phyloP scores from a whole-genome alignment of 2,797 vertebrate species.

The Prionace glauca region DNA sequence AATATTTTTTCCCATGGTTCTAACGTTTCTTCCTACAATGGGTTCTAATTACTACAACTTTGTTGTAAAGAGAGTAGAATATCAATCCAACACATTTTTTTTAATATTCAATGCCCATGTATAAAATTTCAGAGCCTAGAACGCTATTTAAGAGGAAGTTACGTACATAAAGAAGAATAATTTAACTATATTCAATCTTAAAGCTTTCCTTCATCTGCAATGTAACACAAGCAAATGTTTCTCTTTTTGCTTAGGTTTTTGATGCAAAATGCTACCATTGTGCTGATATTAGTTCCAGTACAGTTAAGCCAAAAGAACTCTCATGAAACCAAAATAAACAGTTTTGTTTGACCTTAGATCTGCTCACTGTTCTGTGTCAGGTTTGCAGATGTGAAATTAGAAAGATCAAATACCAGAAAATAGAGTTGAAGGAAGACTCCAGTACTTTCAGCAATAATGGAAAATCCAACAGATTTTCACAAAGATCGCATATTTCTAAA shows the following conservation, averaged over 20 bases:
- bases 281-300: neutral
- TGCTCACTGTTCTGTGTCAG: constrained; percentile 1
- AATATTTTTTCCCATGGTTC: neutral
- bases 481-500: neutral
- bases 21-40: neutral
- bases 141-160: neutral
- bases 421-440: neutral
- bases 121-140: neutral
- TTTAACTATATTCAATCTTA: neutral
- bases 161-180: neutral
- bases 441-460: neutral
- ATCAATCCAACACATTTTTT: neutral
- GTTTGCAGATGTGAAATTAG: neutral
- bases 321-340: constrained; percentile 7
- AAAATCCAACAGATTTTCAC: neutral
- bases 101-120: neutral
- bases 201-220: neutral
- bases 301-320: neutral
- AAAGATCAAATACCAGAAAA: neutral
- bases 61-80: neutral
- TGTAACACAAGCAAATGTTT: neutral
- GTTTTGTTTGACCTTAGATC: neutral
- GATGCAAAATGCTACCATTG: neutral
- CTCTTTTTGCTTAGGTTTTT: neutral
- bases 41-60: too few relatives aligned